Percentiles rank a stretch among this genome's conserved stretches.
phyloP scores from a whole-genome alignment of 1,140 invertebrate species.

The Pachypsylla venusta region DNA sequence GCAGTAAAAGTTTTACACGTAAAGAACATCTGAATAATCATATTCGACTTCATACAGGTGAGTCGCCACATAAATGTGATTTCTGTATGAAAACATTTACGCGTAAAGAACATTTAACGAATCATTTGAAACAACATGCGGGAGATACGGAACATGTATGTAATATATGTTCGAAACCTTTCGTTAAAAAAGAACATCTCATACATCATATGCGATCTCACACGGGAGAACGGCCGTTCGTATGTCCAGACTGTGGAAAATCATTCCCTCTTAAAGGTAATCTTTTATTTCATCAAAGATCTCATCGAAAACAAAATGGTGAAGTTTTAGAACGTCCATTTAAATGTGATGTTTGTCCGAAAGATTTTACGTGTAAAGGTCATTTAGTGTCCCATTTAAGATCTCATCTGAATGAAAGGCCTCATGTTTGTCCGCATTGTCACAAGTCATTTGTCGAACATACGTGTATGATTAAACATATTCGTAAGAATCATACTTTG shows the following conservation, averaged over 20 bases:
- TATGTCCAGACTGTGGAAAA: slow-evolving; percentile 16
- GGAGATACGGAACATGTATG: slow-evolving; percentile 74
- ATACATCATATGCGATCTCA: slow-evolving; percentile 12
- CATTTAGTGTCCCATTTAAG: slow-evolving; percentile 75
- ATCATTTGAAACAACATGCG: slow-evolving; percentile 72
- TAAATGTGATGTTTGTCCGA: slow-evolving; percentile 85
- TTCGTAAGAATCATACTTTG: slow-evolving; percentile 27
- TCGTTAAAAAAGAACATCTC: slow-evolving; percentile 56
- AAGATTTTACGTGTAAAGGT: slow-evolving; percentile 87
- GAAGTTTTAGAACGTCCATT: slow-evolving; percentile 75
- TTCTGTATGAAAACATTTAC: slow-evolving; percentile 66
- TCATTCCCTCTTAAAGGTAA: slow-evolving; percentile 18
- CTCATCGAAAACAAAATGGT: slow-evolving; percentile 72
- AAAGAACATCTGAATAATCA: slow-evolving; percentile 68
- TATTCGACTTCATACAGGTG: slow-evolving; percentile 51
- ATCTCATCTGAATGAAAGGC: slow-evolving; percentile 70
- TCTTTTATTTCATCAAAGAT: slow-evolving; percentile 56
- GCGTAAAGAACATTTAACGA: slow-evolving; percentile 59
- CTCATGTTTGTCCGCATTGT: slow-evolving; percentile 57
- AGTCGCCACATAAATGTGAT: slow-evolving; percentile 59
- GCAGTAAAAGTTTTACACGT: slow-evolving; percentile 67
- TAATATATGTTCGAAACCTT: slow-evolving; percentile 67
- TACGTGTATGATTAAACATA: slow-evolving; percentile 48
- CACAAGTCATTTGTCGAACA: slow-evolving; percentile 63
- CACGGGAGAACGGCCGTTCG: slow-evolving; percentile 43